Evolutionary conservation across 2,113 vertebrate species (phyloP).

Genomic region (Laticauda colubrina): DNA sequence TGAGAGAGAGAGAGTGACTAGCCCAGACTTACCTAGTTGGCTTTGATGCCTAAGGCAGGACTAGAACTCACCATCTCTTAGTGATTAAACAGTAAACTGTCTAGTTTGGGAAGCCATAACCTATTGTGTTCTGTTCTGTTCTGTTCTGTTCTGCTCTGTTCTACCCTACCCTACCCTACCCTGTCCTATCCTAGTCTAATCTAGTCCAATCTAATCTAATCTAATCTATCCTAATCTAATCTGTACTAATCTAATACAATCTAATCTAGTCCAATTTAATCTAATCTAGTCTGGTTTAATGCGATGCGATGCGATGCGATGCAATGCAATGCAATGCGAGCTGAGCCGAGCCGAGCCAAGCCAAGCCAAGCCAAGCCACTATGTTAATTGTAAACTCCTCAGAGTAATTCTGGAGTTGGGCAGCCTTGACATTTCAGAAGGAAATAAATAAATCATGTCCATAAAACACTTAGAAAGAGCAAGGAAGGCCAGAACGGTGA

Average conservation of each 20-base stretch:
- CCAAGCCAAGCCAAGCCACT: not conserved
- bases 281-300: too few relatives aligned
- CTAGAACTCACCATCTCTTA: not conserved
- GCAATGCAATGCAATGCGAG: too few relatives aligned
- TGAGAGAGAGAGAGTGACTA: not conserved
- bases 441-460: not conserved
- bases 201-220: not conserved
- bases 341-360: not conserved
- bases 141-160: not conserved
- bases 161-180: not conserved
- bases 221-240: too few relatives aligned
- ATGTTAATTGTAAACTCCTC: not conserved
- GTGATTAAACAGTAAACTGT: not conserved
- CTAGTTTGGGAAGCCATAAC: not conserved
- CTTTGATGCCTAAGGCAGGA: not conserved
- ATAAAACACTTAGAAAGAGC: not conserved
- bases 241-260: too few relatives aligned
- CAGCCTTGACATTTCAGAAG: not conserved
- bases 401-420: not conserved
- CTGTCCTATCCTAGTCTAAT: not conserved
- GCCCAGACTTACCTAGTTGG: not conserved
- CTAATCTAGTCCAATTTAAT: too few relatives aligned
- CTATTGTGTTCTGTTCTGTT: not conserved
- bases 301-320: too few relatives aligned
- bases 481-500: not conserved